Base-by-base conservation (phyloP, 2,113 vertebrate species). In the Ifrita kowaldi region DNA sequence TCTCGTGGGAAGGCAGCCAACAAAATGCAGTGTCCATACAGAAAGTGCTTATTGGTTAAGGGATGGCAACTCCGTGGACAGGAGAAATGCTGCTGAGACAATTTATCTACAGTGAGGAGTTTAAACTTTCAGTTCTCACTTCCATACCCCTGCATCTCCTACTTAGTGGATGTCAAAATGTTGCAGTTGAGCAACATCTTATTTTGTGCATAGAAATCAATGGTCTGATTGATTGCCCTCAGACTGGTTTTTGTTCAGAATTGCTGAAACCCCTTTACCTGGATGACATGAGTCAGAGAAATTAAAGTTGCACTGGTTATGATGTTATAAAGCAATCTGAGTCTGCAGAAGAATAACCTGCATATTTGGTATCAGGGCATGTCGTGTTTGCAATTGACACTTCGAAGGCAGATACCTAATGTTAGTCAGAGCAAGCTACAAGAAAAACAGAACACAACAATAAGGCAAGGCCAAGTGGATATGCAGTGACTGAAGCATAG, bases 221-320 rank as follows among this genome's bases (percentile, higher is more conserved):
- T 83, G 24, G 14, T 65, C 41, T 91, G 85, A 87, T 94, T 92
- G 91, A 93, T 90, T 84, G 69, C 30, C 33, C 63, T 80, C 57
- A 33, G 71, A 44, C n/a, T 85, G 75, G 49, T 78, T 93, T 95
- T 95, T 95, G 76, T 81, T 89, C 35, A 67, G 12, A 95, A 87
- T 86, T 84, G 68, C 76, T 89, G 86, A 89, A 90, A 35, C 32
- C n/a, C 52, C 67, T 37, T 80, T 94, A 83, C 62, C 27, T 86
- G 47, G 47, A 84, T 92, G 87, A 89, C 77, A n/a, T 12, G 60
- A 90, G 32, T 77, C 64, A 84, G 60, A 89, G 33, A 82, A 91
- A 89, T 70, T 90, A 80, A 84, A 84, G 24, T 75, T 65, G 63
- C 24, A 6, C 56, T n/a, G 79, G 84, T 90, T 47, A 60, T 84